Percentiles rank a stretch among this genome's conserved stretches.
Conservation (phyloP, 2,113 vertebrate genomes). For the Todiramphus chloris region DNA sequence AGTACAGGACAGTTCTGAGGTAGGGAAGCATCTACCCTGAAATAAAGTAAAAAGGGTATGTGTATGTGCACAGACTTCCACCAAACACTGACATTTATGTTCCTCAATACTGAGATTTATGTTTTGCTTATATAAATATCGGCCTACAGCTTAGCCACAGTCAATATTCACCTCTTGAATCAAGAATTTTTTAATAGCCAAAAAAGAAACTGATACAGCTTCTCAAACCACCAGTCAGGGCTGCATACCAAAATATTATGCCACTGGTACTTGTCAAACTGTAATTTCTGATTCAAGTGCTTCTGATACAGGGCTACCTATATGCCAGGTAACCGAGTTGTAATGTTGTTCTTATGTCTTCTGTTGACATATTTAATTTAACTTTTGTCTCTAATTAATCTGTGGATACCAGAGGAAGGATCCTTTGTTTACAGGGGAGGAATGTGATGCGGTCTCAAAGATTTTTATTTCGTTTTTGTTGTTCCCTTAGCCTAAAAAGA, state of each 20-base stretch:
- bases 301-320: not conserved
- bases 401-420: not conserved
- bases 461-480: not conserved
- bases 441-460: not conserved
- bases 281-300: slow-evolving; percentile 27
- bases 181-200: slow-evolving; percentile 27
- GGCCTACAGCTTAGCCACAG: slow-evolving; percentile 49
- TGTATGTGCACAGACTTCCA: not conserved
- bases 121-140: slow-evolving; percentile 34
- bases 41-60: not conserved
- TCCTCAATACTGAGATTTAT: not conserved
- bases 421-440: not conserved
- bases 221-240: not conserved
- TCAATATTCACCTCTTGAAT: slow-evolving; percentile 19
- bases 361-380: not conserved
- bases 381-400: not conserved
- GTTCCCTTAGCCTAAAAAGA: slow-evolving; percentile 1
- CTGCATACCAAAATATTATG: not conserved
- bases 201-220: slow-evolving; percentile 21
- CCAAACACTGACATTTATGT: slow-evolving; percentile 8
- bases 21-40: not conserved
- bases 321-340: slow-evolving; percentile 7
- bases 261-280: not conserved
- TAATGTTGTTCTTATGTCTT: not conserved
- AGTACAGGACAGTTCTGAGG: not conserved